phyloP scores from a whole-genome alignment of 2,113 vertebrate genomes.

The Pelusios castaneus region DNA sequence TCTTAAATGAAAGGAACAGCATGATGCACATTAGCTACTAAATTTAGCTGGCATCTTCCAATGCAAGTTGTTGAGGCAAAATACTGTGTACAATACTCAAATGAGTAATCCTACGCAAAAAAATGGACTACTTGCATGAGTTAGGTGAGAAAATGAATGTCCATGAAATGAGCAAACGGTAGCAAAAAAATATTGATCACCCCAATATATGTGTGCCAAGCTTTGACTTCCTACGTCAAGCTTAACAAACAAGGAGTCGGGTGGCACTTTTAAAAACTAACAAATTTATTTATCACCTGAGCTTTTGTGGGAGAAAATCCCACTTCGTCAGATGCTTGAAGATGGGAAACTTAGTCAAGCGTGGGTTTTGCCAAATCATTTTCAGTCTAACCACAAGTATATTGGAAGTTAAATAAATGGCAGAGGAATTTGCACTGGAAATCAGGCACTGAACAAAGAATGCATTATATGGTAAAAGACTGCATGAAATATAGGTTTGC shows the following conservation, averaged over 20 bases:
- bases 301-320: too few relatives aligned
- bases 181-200: not conserved
- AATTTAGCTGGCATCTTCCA: not conserved
- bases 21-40: not conserved
- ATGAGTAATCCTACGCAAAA: not conserved
- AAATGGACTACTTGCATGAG: not conserved
- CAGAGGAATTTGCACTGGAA: not conserved
- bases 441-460: not conserved
- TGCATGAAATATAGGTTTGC: not conserved
- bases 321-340: too few relatives aligned
- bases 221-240: not conserved
- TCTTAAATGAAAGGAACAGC: not conserved
- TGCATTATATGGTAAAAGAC: not conserved
- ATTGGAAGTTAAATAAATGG: not conserved
- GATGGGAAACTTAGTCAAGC: too few relatives aligned
- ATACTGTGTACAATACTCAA: not conserved
- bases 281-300: too few relatives aligned
- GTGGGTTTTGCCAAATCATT: not conserved
- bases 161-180: not conserved
- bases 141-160: not conserved
- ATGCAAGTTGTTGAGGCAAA: not conserved
- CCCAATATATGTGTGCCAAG: not conserved
- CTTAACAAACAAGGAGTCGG: too few relatives aligned
- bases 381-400: not conserved
- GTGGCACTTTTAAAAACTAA: too few relatives aligned